Conservation (phyloP, 2,797 vertebrate species). For the Eulemur mongoz region DNA sequence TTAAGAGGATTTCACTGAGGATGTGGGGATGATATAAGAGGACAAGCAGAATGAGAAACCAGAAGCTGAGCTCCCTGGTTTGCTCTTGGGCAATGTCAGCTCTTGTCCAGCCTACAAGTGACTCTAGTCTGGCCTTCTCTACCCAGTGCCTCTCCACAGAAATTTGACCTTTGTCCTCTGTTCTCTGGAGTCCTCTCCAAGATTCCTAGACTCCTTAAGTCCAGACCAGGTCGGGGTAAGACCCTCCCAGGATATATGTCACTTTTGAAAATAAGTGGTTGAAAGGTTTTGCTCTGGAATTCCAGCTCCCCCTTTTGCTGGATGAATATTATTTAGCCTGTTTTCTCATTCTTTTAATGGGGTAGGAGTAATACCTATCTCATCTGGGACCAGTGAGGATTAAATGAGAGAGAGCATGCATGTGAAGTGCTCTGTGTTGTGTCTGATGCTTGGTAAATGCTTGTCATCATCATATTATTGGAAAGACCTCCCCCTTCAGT, state of each 20-base stretch:
- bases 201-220: neutral
- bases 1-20: neutral
- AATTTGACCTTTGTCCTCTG: neutral
- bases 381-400: neutral
- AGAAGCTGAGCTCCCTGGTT: neutral
- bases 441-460: neutral
- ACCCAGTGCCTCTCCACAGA: neutral
- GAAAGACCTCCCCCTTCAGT: neutral
- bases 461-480: neutral
- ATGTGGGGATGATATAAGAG: neutral
- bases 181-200: neutral
- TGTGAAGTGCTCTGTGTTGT: rapidly evolving
- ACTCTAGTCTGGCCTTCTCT: neutral
- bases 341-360: neutral
- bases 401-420: neutral
- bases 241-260: neutral
- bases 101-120: neutral
- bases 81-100: neutral
- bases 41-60: neutral
- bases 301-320: neutral
- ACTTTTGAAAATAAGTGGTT: neutral
- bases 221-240: neutral
- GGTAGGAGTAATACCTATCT: neutral
- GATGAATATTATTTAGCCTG: neutral
- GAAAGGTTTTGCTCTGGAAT: neutral